Percentiles rank a stretch among this genome's conserved stretches.
Conservation (phyloP, 35 echinoderm and acorn worm genomes). For the Stichopus chloronotus region DNA sequence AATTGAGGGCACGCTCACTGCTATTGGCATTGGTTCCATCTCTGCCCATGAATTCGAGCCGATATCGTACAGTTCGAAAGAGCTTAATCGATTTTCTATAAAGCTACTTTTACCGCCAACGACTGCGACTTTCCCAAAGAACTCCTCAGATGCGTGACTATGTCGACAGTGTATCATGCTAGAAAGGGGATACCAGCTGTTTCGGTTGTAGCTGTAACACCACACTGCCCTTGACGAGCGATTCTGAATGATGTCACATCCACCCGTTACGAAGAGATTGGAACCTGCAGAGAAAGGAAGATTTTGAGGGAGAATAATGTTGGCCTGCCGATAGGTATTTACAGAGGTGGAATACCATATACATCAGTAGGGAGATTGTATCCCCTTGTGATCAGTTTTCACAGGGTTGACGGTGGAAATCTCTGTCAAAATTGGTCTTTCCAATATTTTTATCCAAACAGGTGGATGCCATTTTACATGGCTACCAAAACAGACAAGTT, state of each 20-base stretch:
- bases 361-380: too few species aligned
- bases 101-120: conserved; percentile 77
- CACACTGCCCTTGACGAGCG: conserved; percentile 67
- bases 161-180: conserved; percentile 63
- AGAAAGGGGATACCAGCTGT: conserved; percentile 65
- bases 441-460: too few species aligned
- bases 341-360: neutral
- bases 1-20: conserved; percentile 77
- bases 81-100: conserved; percentile 52
- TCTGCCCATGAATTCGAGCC: conserved; percentile 57
- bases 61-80: conserved; percentile 68
- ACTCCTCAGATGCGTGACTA: conserved; percentile 62
- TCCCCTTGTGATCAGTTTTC: too few species aligned
- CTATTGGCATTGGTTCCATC: conserved; percentile 58
- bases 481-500: too few species aligned
- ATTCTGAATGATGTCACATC: conserved; percentile 66
- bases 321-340: neutral
- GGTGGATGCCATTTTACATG: too few species aligned
- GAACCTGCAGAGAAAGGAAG: conserved; percentile 44
- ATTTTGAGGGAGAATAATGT: too few species aligned
- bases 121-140: conserved; percentile 58
- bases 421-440: too few species aligned
- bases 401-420: too few species aligned
- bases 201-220: conserved; percentile 71
- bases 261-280: conserved; percentile 72